Evolutionary conservation across 1,140 invertebrate species (phyloP).

Genomic region (Asbolus verrucosus): DNA sequence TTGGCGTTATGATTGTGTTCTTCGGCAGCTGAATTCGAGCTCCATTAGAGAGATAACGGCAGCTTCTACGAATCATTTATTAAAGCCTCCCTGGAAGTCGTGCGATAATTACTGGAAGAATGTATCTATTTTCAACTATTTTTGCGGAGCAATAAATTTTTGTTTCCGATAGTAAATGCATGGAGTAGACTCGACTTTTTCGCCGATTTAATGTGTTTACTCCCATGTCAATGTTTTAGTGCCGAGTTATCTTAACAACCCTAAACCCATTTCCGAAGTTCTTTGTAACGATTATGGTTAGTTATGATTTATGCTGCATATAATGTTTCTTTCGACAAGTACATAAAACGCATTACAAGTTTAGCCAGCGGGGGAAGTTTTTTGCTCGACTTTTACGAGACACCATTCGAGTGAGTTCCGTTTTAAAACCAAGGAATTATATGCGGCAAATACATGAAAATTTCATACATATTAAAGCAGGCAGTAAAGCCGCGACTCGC

Average conservation of each 20-base stretch:
- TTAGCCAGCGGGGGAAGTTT: neutral
- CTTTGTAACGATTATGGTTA: constrained; percentile 4
- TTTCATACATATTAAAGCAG: constrained; percentile 32
- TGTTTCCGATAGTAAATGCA: no score
- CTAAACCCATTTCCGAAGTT: constrained; percentile 12
- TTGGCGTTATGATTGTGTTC: constrained; percentile 36
- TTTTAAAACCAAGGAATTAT: constrained; percentile 26
- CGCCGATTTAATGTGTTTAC: constrained; percentile 18
- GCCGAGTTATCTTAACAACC: constrained; percentile 28
- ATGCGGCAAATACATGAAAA: constrained; percentile 16
- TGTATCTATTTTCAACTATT: no score
- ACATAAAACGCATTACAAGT: constrained; percentile 27
- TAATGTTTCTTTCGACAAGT: constrained; percentile 30
- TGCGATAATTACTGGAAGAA: constrained; percentile 21
- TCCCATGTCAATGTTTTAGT: constrained; percentile 18
- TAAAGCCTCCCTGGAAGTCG: constrained; percentile 27
- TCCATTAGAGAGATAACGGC: constrained; percentile 41
- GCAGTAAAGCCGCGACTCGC: constrained; percentile 26
- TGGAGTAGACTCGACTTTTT: constrained; percentile 3
- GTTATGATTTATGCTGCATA: constrained; percentile 21
- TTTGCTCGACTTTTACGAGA: constrained; percentile 6
- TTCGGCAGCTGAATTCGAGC: constrained; percentile 38
- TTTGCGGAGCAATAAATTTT: no score
- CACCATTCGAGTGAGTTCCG: neutral
- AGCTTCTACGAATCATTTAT: constrained; percentile 36